phyloP scores from a whole-genome alignment of 1,140 invertebrate genomes.

The Sitophilus oryzae region DNA sequence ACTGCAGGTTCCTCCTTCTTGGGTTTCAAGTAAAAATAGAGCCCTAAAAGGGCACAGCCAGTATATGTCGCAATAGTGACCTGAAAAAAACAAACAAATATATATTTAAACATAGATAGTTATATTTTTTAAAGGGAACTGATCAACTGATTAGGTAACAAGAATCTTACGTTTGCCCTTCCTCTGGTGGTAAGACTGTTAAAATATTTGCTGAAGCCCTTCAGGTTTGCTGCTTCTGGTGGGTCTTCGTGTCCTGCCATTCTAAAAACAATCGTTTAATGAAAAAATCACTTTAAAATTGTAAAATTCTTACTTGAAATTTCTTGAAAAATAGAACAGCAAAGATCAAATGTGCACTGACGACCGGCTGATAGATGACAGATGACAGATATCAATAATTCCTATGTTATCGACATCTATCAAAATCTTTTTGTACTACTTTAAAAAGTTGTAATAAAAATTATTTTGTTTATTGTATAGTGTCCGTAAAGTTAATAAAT shows the following conservation, averaged over 20 bases:
- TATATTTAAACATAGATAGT: too few species aligned
- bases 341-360: background rate
- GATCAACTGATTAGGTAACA: slow-evolving; percentile 12
- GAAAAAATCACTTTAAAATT: background rate
- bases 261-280: background rate
- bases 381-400: too few species aligned
- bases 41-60: slow-evolving; percentile 1
- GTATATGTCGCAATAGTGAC: slow-evolving; percentile 20
- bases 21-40: slow-evolving; percentile 18
- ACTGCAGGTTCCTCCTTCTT: slow-evolving; percentile 3
- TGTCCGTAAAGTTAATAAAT: too few species aligned
- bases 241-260: slow-evolving; percentile 15
- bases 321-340: background rate
- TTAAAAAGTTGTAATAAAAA: too few species aligned
- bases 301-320: background rate
- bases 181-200: slow-evolving; percentile 19
- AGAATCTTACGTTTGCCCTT: slow-evolving; percentile 18
- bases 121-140: background rate
- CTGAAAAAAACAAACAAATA: slow-evolving; percentile 14
- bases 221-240: slow-evolving; percentile 20
- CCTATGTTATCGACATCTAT: too few species aligned
- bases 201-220: slow-evolving; percentile 16
- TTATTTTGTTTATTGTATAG: too few species aligned
- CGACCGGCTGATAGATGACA: background rate
- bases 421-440: too few species aligned